phyloP scores from a whole-genome alignment of 2,113 vertebrate genomes.

The Turnix velox region DNA sequence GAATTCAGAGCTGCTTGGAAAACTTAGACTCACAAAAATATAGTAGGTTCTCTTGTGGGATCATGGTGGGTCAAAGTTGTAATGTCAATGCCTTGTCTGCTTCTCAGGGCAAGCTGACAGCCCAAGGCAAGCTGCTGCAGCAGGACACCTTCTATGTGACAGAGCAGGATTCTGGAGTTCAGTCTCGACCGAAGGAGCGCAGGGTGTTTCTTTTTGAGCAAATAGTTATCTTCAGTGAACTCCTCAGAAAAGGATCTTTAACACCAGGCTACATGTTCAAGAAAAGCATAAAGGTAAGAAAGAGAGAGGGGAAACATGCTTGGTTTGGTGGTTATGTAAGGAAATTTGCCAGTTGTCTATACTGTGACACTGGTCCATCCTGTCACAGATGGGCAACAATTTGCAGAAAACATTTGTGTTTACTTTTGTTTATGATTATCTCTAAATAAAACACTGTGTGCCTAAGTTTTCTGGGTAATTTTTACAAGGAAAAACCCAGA shows the following conservation, averaged over 20 bases:
- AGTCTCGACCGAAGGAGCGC: slow-evolving; percentile 93
- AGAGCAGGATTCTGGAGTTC: slow-evolving; percentile 88
- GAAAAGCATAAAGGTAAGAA: slow-evolving; percentile 91
- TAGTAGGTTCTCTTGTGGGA: background rate
- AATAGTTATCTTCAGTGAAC: slow-evolving; percentile 97
- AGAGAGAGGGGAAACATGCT: background rate
- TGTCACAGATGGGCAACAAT: background rate
- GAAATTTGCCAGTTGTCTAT: background rate
- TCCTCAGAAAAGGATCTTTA: slow-evolving; percentile 95
- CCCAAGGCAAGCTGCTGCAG: slow-evolving; percentile 94
- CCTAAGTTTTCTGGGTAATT: background rate
- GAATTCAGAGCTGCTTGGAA: background rate
- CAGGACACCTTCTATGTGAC: slow-evolving; percentile 97
- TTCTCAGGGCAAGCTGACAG: slow-evolving; percentile 89
- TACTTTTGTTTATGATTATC: background rate
- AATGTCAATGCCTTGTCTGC: background rate
- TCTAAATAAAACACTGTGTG: background rate
- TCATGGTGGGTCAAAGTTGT: background rate
- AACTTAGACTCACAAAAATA: background rate
- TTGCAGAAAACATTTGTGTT: background rate
- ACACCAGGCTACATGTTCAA: slow-evolving; percentile 95
- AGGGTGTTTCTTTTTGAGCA: slow-evolving; percentile 98
- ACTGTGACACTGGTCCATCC: background rate
- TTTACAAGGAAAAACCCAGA: background rate
- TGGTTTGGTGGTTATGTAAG: background rate